Evolutionary conservation across 2,113 vertebrate genomes (phyloP).

Genomic region (Mugil cephalus): DNA sequence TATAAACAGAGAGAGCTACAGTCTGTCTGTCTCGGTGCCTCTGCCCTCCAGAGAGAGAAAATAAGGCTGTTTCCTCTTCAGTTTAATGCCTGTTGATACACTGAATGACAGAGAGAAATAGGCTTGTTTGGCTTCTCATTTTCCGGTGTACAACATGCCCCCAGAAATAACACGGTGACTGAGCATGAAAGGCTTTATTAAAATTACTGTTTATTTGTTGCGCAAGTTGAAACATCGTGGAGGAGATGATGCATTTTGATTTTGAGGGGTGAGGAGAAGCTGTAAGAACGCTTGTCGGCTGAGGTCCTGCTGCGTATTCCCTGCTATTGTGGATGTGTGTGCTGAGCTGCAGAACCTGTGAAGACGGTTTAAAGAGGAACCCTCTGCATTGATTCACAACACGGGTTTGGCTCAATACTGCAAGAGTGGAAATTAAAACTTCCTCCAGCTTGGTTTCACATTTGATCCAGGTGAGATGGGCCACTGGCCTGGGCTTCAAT

Average conservation of each 20-base stretch:
- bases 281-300: slow-evolving; percentile 1
- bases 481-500: slow-evolving; percentile 57
- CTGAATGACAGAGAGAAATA: slow-evolving; percentile 49
- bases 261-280: slow-evolving; percentile 21
- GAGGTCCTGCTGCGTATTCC: background rate
- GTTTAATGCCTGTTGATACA: slow-evolving; percentile 65
- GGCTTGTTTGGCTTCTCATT: slow-evolving; percentile 62
- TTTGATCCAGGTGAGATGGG: slow-evolving; percentile 63
- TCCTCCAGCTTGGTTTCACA: slow-evolving; percentile 42
- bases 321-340: background rate
- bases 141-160: slow-evolving; percentile 58
- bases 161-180: slow-evolving; percentile 59
- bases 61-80: slow-evolving; percentile 61
- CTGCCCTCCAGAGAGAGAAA: slow-evolving; percentile 57
- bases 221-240: slow-evolving; percentile 21
- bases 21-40: slow-evolving; percentile 47
- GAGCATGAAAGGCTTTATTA: slow-evolving; percentile 56
- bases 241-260: slow-evolving; percentile 34
- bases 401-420: slow-evolving; percentile 38
- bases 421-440: slow-evolving; percentile 56
- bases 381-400: slow-evolving; percentile 54
- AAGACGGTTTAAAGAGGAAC: slow-evolving; percentile 45
- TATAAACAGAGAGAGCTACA: slow-evolving; percentile 43
- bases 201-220: slow-evolving; percentile 59
- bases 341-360: slow-evolving; percentile 2